Conservation (phyloP, 2,113 vertebrate genomes). For the Clupea harengus region DNA sequence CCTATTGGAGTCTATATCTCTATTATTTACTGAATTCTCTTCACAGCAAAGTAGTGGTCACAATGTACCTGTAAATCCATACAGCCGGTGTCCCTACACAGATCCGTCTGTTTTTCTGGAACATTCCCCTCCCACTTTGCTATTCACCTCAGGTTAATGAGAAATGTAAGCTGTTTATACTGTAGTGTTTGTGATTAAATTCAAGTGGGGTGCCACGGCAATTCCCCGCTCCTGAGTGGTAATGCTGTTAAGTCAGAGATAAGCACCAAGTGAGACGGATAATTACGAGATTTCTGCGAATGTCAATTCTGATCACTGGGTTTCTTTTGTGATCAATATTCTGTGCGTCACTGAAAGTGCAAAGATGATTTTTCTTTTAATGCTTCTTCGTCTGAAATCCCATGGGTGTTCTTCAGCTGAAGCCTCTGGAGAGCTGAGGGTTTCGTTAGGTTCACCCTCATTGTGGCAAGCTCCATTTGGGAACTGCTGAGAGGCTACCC, state of each 20-base stretch:
- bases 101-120: slow-evolving; percentile 26
- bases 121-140: slow-evolving; percentile 35
- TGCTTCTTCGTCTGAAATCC: slow-evolving; percentile 9
- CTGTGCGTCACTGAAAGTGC: slow-evolving; percentile 26
- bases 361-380: background rate
- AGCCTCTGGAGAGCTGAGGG: background rate
- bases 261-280: slow-evolving; percentile 35
- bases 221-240: slow-evolving; percentile 34
- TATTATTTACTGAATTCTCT: too few relatives aligned
- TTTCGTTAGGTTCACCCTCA: background rate
- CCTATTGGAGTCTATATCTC: too few relatives aligned
- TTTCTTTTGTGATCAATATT: slow-evolving; percentile 22
- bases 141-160: slow-evolving; percentile 54
- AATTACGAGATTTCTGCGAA: slow-evolving; percentile 38
- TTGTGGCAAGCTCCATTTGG: background rate
- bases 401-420: background rate
- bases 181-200: slow-evolving; percentile 44
- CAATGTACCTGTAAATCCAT: background rate
- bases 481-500: background rate
- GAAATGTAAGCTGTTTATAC: slow-evolving; percentile 48
- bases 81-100: background rate
- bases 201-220: slow-evolving; percentile 22
- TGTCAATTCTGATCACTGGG: slow-evolving; percentile 16
- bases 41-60: too few relatives aligned
- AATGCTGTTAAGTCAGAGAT: slow-evolving; percentile 43